Conservation (phyloP, 2,113 vertebrate genomes). For the Cygnus atratus region DNA sequence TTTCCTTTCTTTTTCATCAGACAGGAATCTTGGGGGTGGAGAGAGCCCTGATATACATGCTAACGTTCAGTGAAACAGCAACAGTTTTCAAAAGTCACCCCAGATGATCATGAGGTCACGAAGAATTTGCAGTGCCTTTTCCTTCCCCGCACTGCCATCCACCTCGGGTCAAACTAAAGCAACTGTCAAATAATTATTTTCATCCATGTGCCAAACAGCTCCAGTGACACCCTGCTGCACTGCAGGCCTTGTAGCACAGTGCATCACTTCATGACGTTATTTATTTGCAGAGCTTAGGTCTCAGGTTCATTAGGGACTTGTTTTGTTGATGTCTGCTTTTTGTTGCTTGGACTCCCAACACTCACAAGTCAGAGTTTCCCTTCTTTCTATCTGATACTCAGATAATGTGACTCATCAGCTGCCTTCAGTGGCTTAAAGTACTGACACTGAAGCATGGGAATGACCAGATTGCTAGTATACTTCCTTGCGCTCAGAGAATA, state of each 20-base stretch:
- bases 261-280: background rate
- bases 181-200: background rate
- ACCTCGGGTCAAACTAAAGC: background rate
- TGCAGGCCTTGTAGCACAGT: background rate
- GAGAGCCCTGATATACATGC: background rate
- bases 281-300: background rate
- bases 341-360: background rate
- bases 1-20: background rate
- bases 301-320: background rate
- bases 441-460: background rate
- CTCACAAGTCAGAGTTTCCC: background rate
- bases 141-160: background rate
- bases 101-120: background rate
- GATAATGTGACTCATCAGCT: background rate
- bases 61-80: background rate
- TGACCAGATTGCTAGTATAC: background rate
- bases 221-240: background rate
- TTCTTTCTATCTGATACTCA: background rate
- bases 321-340: background rate
- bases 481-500: background rate
- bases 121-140: background rate
- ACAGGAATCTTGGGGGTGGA: background rate
- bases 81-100: background rate
- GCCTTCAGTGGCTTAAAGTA: background rate
- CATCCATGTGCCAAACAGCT: background rate